These are phyloP conservation scores for Pristionchus maxplancki DNA, from an alignment of 2,888 invertebrate species.

Conservation along the genomic window DNA sequence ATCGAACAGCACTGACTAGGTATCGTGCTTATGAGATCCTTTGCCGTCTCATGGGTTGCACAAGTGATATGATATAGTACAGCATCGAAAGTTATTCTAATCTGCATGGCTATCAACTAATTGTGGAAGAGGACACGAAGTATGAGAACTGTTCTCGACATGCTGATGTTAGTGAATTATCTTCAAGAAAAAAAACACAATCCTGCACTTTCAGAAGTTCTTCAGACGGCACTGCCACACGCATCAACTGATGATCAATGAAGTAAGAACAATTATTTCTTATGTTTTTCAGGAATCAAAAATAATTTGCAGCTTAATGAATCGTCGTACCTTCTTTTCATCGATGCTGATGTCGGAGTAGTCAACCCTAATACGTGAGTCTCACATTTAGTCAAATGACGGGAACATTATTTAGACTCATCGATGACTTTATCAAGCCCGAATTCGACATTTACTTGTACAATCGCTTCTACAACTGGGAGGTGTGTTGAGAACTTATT, in stretches of 20 bases:
- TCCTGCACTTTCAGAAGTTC: background rate
- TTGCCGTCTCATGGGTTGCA: too few species aligned
- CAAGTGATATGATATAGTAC: background rate
- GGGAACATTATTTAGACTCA: background rate
- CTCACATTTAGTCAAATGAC: background rate
- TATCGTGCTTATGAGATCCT: background rate
- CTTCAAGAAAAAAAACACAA: background rate
- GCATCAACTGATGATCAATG: background rate
- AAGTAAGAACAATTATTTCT: too few species aligned
- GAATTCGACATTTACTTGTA: conserved; percentile 25
- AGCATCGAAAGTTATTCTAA: background rate
- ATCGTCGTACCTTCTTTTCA: background rate
- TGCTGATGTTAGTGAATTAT: background rate
- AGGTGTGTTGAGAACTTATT: background rate
- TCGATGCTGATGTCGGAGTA: conserved; percentile 19
- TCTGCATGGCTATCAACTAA: background rate
- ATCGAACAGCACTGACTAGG: background rate
- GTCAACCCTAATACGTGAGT: conserved; percentile 20
- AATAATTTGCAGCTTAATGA: background rate
- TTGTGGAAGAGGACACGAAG: background rate
- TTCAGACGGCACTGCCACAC: conserved; percentile 35
- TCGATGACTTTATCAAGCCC: background rate
- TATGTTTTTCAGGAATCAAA: background rate
- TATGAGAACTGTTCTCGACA: background rate
- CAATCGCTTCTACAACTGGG: conserved; percentile 34